Conservation (phyloP, 1,140 invertebrate genomes). For the Colletes latitarsis region DNA sequence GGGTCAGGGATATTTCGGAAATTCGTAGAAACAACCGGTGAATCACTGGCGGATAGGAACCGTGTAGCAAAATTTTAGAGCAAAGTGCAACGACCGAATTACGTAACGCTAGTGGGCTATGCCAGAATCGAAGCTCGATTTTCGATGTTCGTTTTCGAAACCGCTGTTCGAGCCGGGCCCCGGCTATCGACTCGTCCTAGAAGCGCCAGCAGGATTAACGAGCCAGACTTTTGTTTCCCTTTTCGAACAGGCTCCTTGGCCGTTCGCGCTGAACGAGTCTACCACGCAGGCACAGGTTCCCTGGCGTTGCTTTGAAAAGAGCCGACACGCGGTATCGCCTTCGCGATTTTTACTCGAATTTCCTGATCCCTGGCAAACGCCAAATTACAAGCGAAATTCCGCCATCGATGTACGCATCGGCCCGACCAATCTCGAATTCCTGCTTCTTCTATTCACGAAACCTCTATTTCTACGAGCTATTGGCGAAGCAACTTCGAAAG, state of each 20-base stretch:
- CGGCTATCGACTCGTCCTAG: constrained; percentile 36
- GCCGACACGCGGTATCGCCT: constrained; percentile 17
- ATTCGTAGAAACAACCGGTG: constrained; percentile 31
- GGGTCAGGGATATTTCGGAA: constrained; percentile 31
- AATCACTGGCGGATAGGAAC: background rate
- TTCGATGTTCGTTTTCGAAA: constrained; percentile 25
- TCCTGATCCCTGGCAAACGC: constrained; percentile 5
- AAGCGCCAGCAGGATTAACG: constrained; percentile 28
- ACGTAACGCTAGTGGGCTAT: constrained; percentile 7
- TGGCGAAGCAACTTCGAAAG: background rate
- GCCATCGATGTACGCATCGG: no score
- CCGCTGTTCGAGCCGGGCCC: background rate
- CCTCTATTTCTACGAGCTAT: background rate
- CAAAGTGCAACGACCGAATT: constrained; percentile 38
- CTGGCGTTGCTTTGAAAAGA: constrained; percentile 51
- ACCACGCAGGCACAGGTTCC: constrained; percentile 37
- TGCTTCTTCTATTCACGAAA: background rate
- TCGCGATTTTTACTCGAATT: constrained; percentile 24
- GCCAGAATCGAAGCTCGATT: constrained; percentile 48
- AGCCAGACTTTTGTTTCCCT: constrained; percentile 27
- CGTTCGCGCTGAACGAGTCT: constrained; percentile 17
- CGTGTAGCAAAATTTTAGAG: constrained; percentile 10
- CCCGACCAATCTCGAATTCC: background rate
- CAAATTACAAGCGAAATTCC: constrained; percentile 15
- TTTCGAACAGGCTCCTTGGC: constrained; percentile 2